Conservation (phyloP, 2,888 invertebrate species). For the Ectemnius lituratus region DNA sequence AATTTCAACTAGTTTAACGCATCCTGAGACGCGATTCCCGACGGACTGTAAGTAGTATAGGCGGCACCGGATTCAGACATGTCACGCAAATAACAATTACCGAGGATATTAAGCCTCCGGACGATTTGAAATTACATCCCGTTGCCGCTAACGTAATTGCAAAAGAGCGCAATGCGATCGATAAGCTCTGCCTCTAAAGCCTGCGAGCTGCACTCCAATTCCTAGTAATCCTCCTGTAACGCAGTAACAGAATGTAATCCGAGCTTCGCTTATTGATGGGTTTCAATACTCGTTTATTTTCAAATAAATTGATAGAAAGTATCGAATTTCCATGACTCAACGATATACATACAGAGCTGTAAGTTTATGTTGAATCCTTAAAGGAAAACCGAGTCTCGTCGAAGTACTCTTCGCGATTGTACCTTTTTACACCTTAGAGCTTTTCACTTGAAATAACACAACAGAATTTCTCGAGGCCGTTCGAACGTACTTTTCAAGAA, state of each 20-base stretch:
- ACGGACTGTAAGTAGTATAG: neutral
- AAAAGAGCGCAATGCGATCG: slow-evolving; percentile 20
- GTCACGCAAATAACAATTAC: slow-evolving; percentile 44
- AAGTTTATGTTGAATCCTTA: neutral
- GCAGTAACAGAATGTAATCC: neutral
- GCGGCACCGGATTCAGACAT: neutral
- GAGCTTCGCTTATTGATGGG: neutral
- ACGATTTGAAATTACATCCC: slow-evolving; percentile 27
- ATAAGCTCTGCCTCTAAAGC: slow-evolving; percentile 3
- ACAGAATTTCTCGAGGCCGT: neutral
- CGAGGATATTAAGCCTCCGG: slow-evolving; percentile 16
- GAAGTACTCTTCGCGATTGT: neutral
- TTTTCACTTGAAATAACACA: slow-evolving; percentile 23
- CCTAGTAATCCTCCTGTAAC: neutral
- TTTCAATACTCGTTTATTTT: no score
- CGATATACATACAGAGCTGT: neutral
- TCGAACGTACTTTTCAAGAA: slow-evolving; percentile 10
- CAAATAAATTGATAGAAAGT: no score
- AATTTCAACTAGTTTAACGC: no score
- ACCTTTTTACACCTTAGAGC: neutral
- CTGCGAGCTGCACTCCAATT: neutral
- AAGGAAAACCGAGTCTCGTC: no score
- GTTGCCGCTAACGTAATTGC: slow-evolving; percentile 14
- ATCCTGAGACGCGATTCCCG: neutral
- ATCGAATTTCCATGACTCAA: no score